phyloP scores from a whole-genome alignment of 2,797 vertebrate genomes.

The Fratercula arctica region DNA sequence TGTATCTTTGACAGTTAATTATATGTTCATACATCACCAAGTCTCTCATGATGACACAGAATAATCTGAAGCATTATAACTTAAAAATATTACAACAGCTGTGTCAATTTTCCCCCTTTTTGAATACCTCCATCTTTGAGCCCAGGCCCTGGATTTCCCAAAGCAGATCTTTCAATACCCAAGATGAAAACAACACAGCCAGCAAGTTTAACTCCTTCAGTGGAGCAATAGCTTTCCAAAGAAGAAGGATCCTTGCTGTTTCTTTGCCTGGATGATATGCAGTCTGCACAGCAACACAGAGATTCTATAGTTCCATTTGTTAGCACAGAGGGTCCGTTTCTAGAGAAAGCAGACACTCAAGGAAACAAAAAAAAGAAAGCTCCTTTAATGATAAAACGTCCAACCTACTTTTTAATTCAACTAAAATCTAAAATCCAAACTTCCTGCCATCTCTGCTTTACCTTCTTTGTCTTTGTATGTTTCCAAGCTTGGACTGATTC shows the following conservation, averaged over 20 bases:
- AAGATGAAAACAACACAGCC: not conserved
- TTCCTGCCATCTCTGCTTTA: not conserved
- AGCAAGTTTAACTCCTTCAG: not conserved
- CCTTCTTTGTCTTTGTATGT: not conserved
- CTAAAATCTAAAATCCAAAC: not conserved
- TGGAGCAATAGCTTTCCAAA: not conserved
- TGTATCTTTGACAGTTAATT: not conserved
- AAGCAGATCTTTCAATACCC: not conserved
- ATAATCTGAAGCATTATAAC: not conserved
- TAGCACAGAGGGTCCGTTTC: not conserved
- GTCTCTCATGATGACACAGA: not conserved
- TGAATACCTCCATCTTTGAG: not conserved
- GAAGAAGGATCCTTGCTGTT: not conserved
- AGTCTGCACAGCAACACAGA: not conserved
- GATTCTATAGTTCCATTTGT: not conserved
- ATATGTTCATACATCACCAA: not conserved
- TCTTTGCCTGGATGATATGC: not conserved
- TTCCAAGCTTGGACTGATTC: not conserved
- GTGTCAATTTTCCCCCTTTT: not conserved
- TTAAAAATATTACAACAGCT: not conserved
- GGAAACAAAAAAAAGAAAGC: not conserved
- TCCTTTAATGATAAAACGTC: not conserved
- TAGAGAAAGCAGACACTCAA: not conserved
- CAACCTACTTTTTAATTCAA: not conserved
- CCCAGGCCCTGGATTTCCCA: not conserved